Conservation (phyloP, 2,888 invertebrate species). For the Troides helena region DNA sequence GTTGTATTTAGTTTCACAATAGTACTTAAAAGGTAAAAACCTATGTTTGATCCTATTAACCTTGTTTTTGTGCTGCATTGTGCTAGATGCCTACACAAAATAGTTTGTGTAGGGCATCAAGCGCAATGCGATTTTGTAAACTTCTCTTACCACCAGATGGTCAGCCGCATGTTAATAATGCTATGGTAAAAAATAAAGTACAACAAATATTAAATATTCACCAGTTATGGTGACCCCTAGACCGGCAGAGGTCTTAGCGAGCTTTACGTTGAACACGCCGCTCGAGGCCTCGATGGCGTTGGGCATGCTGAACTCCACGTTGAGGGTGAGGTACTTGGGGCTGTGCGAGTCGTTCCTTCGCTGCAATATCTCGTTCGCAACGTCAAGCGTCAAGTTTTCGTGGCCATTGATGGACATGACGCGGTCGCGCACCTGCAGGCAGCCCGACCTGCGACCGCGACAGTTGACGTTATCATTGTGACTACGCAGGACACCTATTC, state of each 20-base stretch:
- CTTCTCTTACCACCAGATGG: no score
- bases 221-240: slow-evolving; percentile 95
- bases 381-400: slow-evolving; percentile 82
- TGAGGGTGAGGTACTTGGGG: slow-evolving; percentile 85
- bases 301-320: slow-evolving; percentile 94
- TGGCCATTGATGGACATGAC: slow-evolving; percentile 92
- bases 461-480: no score
- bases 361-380: slow-evolving; percentile 80
- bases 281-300: slow-evolving; percentile 94
- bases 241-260: slow-evolving; percentile 89
- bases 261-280: slow-evolving; percentile 93
- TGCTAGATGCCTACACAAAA: no score
- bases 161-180: no score
- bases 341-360: slow-evolving; percentile 80
- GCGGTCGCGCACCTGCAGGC: slow-evolving; percentile 89
- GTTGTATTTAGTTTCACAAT: no score
- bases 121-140: no score
- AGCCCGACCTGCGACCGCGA: slow-evolving; percentile 80
- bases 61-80: no score
- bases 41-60: no score
- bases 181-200: no score
- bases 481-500: no score
- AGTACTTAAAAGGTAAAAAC: no score
- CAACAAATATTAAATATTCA: slow-evolving; percentile 42
- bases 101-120: no score